Conservation (phyloP, 2,113 vertebrate species). For the Panthera tigris region DNA sequence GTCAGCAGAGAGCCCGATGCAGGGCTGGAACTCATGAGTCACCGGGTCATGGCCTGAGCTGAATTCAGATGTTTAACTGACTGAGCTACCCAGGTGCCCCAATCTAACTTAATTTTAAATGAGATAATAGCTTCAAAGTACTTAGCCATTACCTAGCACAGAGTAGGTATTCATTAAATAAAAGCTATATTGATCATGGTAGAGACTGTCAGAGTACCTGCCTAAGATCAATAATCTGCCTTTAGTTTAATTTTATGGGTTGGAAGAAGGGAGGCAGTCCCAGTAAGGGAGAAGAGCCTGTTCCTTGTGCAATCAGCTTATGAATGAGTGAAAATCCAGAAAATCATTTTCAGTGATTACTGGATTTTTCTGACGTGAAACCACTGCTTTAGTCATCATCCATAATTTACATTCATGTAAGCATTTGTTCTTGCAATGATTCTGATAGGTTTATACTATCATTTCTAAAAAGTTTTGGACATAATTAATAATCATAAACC, state of each 20-base stretch:
- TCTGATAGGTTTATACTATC: neutral
- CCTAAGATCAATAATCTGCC: neutral
- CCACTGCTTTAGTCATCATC: neutral
- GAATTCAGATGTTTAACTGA: too few species aligned
- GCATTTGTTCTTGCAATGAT: neutral
- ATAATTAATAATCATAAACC: neutral
- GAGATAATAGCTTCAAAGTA: neutral
- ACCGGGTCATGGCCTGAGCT: too few species aligned
- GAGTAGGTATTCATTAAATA: neutral
- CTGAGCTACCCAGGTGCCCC: too few species aligned
- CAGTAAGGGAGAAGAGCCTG: neutral
- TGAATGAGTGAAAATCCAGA: neutral
- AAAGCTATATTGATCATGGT: neutral
- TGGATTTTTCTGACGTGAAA: neutral
- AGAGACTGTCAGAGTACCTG: neutral
- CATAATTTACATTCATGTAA: neutral
- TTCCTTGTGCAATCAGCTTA: neutral
- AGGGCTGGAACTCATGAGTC: too few species aligned
- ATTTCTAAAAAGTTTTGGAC: neutral
- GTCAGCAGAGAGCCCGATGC: too few species aligned
- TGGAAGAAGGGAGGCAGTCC: neutral
- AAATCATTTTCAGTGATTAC: neutral
- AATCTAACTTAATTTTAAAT: neutral
- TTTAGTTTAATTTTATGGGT: neutral
- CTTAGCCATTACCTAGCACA: neutral